These are phyloP conservation scores for Acanthosepion lycidas DNA, from an alignment of 2,888 invertebrate species.

Conservation along the genomic window DNA sequence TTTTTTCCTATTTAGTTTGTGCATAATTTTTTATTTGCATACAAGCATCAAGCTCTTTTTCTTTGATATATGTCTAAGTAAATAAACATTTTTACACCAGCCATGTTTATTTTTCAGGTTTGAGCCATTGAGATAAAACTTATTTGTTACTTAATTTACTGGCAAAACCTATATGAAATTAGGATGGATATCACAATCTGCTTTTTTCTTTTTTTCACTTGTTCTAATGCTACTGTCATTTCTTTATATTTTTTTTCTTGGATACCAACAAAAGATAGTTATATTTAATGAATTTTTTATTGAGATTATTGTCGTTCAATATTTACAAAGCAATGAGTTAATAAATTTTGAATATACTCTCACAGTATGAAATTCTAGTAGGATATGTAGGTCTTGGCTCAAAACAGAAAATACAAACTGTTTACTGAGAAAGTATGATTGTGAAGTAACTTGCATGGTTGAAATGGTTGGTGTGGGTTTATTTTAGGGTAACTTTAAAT, in stretches of 20 bases:
- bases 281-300: too few relatives aligned
- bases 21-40: not conserved
- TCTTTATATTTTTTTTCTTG: not conserved
- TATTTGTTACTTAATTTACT: not conserved
- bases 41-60: not conserved
- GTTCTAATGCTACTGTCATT: not conserved
- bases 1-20: too few relatives aligned
- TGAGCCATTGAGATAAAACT: not conserved
- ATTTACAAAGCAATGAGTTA: not conserved
- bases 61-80: not conserved
- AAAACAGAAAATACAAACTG: not conserved
- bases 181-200: not conserved
- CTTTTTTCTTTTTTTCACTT: not conserved
- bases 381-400: not conserved
- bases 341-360: not conserved
- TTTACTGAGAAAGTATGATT: too few relatives aligned
- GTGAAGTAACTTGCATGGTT: too few relatives aligned
- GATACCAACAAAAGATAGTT: too few relatives aligned
- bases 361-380: not conserved
- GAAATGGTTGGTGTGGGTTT: not conserved
- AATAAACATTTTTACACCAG: not conserved
- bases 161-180: not conserved
- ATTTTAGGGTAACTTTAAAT: not conserved
- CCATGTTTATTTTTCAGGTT: not conserved
- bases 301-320: too few relatives aligned